Evolutionary conservation across 2,888 invertebrate genomes (phyloP).

Genomic region (Lasioglossum calceatum): DNA sequence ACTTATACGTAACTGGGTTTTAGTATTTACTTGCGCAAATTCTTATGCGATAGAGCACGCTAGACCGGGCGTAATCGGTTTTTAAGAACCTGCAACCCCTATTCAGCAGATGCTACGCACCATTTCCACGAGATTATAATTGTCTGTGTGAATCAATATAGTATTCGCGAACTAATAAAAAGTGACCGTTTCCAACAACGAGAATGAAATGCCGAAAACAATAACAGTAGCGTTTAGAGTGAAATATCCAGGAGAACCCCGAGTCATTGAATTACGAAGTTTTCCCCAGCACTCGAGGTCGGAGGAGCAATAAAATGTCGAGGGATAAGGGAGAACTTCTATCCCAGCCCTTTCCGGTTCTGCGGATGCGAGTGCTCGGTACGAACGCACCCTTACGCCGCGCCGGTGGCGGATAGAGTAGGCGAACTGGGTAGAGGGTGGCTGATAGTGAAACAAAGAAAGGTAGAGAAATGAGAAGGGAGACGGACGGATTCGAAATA

Average conservation of each 20-base stretch:
- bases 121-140: not conserved
- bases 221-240: slow-evolving; percentile 36
- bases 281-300: slow-evolving; percentile 57
- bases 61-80: not conserved
- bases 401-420: slow-evolving; percentile 51
- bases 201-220: slow-evolving; percentile 20
- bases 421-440: slow-evolving; percentile 61
- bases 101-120: not conserved
- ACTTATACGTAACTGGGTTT: not conserved
- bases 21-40: not conserved
- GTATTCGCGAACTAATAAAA: not conserved
- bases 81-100: not conserved
- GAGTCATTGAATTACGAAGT: slow-evolving; percentile 67
- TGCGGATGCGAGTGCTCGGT: slow-evolving; percentile 57
- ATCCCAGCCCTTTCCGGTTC: slow-evolving; percentile 56
- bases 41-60: not conserved
- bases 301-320: slow-evolving; percentile 58
- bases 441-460: slow-evolving; percentile 32
- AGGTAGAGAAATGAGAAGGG: slow-evolving; percentile 15
- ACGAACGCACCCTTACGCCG: slow-evolving; percentile 67
- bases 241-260: slow-evolving; percentile 24
- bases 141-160: not conserved
- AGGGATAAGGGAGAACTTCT: slow-evolving; percentile 61
- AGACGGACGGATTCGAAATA: slow-evolving; percentile 8
- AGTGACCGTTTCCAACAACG: not conserved